These are phyloP conservation scores for Agriotes lineatus DNA, from an alignment of 2,888 invertebrate species.

Conservation along the genomic window DNA sequence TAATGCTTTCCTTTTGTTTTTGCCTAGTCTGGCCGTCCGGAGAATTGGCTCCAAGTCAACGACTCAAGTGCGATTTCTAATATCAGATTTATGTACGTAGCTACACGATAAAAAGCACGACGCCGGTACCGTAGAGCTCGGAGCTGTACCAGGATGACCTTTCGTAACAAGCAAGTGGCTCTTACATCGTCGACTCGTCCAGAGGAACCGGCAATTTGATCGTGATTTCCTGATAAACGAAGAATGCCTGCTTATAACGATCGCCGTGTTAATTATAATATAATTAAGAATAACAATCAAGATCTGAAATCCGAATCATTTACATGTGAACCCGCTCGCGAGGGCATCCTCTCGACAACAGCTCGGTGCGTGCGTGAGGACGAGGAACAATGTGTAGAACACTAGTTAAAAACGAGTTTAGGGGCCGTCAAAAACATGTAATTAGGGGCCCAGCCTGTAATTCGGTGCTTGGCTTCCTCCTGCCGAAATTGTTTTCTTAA, in stretches of 20 bases:
- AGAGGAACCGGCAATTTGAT: conserved; percentile 12
- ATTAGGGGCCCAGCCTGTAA: conserved; percentile 36
- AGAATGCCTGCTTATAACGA: conserved; percentile 17
- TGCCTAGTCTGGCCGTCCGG: no score
- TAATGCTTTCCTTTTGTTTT: no score
- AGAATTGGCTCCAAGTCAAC: no score
- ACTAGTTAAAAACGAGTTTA: conserved; percentile 39
- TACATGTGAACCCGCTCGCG: no score
- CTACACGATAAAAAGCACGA: no score
- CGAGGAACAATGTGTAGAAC: not conserved
- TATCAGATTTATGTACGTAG: no score
- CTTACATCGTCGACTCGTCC: not conserved
- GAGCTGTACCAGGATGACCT: not conserved
- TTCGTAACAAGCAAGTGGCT: not conserved
- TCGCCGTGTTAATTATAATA: conserved; percentile 27
- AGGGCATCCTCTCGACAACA: no score
- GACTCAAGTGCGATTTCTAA: no score
- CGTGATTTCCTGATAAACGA: conserved; percentile 11
- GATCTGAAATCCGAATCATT: conserved; percentile 1
- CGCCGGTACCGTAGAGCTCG: no score
- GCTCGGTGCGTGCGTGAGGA: conserved; percentile 8
- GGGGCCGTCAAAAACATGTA: conserved; percentile 39
- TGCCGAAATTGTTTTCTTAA: conserved; percentile 36
- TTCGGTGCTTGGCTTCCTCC: conserved; percentile 35
- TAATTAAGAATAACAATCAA: conserved; percentile 26